Conservation (phyloP, 2,113 vertebrate species). For the Catharus minimus region DNA sequence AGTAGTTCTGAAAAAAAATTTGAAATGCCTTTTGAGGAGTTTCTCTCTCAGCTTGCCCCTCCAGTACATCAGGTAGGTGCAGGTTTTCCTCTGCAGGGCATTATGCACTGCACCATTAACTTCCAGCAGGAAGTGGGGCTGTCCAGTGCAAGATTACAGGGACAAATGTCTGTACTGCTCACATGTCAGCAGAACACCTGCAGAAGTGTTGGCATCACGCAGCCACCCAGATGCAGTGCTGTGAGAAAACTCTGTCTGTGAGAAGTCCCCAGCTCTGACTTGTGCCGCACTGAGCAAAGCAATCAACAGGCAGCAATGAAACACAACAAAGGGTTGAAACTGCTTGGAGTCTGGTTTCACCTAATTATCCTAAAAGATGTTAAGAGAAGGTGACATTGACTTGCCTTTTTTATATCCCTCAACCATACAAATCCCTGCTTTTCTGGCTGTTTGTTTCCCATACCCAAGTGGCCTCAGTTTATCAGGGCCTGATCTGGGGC, state of each 20-base stretch:
- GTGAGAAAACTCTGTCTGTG: not conserved
- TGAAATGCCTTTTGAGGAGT: not conserved
- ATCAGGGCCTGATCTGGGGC: not conserved
- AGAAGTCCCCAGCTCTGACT: not conserved
- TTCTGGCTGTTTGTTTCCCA: not conserved
- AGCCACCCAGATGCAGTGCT: not conserved
- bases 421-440: not conserved
- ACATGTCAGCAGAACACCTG: fast-evolving
- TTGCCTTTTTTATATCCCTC: not conserved
- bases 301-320: not conserved
- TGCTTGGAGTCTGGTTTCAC: not conserved
- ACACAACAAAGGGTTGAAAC: not conserved
- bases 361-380: not conserved
- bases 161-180: not conserved
- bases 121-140: not conserved
- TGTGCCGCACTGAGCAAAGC: not conserved
- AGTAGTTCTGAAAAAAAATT: not conserved
- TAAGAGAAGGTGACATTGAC: not conserved
- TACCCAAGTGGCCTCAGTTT: not conserved
- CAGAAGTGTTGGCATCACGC: not conserved
- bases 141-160: not conserved
- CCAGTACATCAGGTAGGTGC: not conserved
- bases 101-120: not conserved
- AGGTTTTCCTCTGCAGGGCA: not conserved
- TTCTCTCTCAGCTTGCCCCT: not conserved